Evolutionary conservation across 2,888 invertebrate genomes (phyloP), one percentile per base, ranked within the genome.

Genomic region (Tenthredo scrophulariae): DNA sequence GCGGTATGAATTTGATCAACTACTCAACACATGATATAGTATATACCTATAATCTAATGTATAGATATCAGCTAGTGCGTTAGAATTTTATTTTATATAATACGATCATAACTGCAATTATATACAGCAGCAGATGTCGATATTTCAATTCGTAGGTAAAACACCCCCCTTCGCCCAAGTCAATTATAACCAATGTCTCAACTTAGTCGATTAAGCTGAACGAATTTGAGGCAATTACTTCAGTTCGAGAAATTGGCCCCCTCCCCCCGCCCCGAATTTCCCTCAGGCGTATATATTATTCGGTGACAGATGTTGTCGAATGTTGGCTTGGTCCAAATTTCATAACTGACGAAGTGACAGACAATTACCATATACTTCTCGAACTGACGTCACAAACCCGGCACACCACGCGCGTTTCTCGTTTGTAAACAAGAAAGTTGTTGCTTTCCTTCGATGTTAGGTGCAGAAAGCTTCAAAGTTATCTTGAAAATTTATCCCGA

Each of bases 121-220:
- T 62, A n/a, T 50, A 50, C 18, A 2, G 10, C 26, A 26, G 72
- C 40, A 18, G 43, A 43, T 43, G 43, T 74, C 72, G n/a, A 40
- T 74, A 9, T 74, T 67, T 67, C 18, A 67, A 62, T 33, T 33
- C 6, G 33, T 33, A 67, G 33, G 67, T 67, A 26, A n/a, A 18
- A 37, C 37, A n/a, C 43, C 40, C 1, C 22, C 43, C 72, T 26
- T 4, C 13, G 22, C 40, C 40, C 75, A 22, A 84, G 46, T 84
- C 84, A 84, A 84, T 84, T 84, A 77, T 84, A 79, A 84, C 26
- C 65, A 77, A 84, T 84, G 65, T 33, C 58, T 65, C 62, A 84
- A 84, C 75, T 84, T 84, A 29, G 65, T 84, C 84, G 62, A 65
- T 84, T 84, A 84, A 46, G 77, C 65, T 22, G 9, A 75, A 75